Evolutionary conservation across 2,797 vertebrate species (phyloP).

Genomic region (Acestrorhynchus altus): DNA sequence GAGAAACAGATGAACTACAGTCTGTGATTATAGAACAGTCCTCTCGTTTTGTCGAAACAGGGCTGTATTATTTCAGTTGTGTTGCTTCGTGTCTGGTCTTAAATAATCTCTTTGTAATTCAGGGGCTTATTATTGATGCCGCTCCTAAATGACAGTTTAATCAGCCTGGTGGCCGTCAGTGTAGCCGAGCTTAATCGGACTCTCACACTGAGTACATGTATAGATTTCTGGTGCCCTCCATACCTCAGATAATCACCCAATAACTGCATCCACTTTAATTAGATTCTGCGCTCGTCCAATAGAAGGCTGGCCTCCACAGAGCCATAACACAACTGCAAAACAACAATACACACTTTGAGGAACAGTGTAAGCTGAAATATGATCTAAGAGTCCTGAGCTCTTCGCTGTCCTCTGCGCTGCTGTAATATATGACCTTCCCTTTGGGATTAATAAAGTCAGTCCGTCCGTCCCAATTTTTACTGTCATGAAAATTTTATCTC

Average conservation of each 20-base stretch:
- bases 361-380: too few species aligned
- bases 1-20: too few species aligned
- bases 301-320: neutral
- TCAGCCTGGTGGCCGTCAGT: conserved; percentile 21
- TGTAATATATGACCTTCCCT: too few species aligned
- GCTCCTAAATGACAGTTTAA: conserved; percentile 30
- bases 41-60: too few species aligned
- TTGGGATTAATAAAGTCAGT: too few species aligned
- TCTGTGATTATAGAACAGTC: too few species aligned
- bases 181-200: conserved; percentile 25
- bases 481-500: too few species aligned
- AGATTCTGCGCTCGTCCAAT: conserved; percentile 22
- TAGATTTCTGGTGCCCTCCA: conserved; percentile 68
- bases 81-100: neutral
- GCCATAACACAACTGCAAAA: neutral
- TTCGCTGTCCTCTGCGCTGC: too few species aligned
- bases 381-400: too few species aligned
- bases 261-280: conserved; percentile 73
- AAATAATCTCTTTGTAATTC: conserved; percentile 31
- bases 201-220: conserved; percentile 45
- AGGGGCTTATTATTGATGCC: conserved; percentile 40
- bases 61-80: neutral
- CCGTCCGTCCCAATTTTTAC: too few species aligned
- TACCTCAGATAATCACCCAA: conserved; percentile 71
- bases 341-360: too few species aligned